phyloP scores from a whole-genome alignment of 2,888 invertebrate genomes.

The Melanophora roralis region DNA sequence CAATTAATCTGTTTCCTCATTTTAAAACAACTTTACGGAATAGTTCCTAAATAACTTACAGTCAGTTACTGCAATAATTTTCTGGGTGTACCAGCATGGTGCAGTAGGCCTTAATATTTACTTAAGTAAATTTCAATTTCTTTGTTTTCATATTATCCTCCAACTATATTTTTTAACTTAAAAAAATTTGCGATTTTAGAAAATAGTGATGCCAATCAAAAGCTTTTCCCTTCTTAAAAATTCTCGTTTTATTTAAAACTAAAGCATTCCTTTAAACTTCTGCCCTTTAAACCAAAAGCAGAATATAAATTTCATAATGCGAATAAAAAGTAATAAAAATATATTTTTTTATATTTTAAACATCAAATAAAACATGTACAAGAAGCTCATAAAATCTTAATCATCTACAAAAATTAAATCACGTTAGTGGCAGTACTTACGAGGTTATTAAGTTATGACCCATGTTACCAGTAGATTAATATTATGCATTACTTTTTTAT shows the following conservation, averaged over 20 bases:
- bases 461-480: slow-evolving; percentile 7
- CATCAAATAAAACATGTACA: not conserved
- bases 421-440: not conserved
- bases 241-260: not conserved
- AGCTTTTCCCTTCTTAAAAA: no score
- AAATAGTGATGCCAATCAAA: no score
- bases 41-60: no score
- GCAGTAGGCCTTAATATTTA: no score
- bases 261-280: not conserved
- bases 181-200: no score
- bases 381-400: slow-evolving; percentile 20
- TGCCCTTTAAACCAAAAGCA: not conserved
- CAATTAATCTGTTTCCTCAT: no score
- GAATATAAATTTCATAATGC: slow-evolving; percentile 2
- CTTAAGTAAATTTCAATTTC: no score
- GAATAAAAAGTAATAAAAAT: not conserved
- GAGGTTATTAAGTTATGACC: slow-evolving; percentile 4
- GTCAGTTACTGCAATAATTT: no score
- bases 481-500: not conserved
- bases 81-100: no score
- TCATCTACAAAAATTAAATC: slow-evolving; percentile 20
- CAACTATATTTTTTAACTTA: no score
- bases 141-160: no score
- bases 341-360: not conserved
- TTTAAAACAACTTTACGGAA: no score